These are phyloP conservation scores for Tilapia sparmanii DNA, from an alignment of 2,113 vertebrate genomes.

Conservation along the genomic window DNA sequence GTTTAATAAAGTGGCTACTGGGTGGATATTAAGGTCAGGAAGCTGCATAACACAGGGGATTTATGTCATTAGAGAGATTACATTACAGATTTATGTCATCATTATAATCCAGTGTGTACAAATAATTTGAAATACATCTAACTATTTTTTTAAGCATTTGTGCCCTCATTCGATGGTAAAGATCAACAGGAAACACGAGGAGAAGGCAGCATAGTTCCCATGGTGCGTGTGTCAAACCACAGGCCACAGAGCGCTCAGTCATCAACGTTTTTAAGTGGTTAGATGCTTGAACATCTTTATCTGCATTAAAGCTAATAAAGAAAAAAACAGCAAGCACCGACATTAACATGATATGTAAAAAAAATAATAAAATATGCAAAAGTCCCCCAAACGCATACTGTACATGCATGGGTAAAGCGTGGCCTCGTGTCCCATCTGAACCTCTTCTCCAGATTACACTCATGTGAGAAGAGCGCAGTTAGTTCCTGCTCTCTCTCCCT, in stretches of 20 bases:
- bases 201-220: background rate
- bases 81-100: background rate
- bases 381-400: background rate
- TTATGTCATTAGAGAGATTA: background rate
- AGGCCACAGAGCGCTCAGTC: background rate
- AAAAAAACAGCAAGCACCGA: background rate
- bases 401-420: conserved; percentile 15
- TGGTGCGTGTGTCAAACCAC: background rate
- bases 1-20: background rate
- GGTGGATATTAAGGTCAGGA: background rate
- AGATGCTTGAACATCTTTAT: background rate
- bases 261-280: background rate
- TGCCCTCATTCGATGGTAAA: background rate
- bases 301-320: background rate
- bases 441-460: conserved; percentile 37
- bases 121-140: background rate
- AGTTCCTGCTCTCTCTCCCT: conserved; percentile 9
- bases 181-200: conserved; percentile 4
- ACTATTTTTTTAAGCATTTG: background rate
- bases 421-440: conserved; percentile 33
- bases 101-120: background rate
- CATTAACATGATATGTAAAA: background rate
- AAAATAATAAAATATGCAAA: background rate
- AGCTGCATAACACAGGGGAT: background rate
- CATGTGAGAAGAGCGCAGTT: conserved; percentile 9